Percentiles rank a stretch among this genome's conserved stretches.
Conservation (phyloP, 2,797 vertebrate genomes). For the Xiphophorus birchmanni region DNA sequence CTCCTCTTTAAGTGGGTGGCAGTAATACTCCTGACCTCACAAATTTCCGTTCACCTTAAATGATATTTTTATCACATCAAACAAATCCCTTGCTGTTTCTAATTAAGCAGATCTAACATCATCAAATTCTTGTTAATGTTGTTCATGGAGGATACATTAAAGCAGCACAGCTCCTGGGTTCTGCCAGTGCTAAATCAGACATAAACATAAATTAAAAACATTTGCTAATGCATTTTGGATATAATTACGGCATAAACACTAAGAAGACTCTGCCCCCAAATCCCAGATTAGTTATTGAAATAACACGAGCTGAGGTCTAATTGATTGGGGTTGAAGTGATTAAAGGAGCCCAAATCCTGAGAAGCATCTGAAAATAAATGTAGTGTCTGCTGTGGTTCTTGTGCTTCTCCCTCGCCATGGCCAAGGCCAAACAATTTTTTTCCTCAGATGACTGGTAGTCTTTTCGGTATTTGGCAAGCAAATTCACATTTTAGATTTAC, state of each 20-base stretch:
- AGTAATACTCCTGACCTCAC: constrained; percentile 14
- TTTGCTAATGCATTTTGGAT: constrained; percentile 58
- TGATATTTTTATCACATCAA: constrained; percentile 40
- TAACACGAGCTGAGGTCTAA: constrained; percentile 89
- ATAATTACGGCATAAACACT: constrained; percentile 70
- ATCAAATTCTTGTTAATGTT: constrained; percentile 38
- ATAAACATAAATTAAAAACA: constrained; percentile 41
- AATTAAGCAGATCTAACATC: constrained; percentile 32
- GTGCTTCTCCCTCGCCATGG: constrained; percentile 51
- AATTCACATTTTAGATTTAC: constrained; percentile 75
- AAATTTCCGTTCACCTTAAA: constrained; percentile 15
- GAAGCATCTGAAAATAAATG: constrained; percentile 69
- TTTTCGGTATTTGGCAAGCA: constrained; percentile 67
- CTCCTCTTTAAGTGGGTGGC: neutral
- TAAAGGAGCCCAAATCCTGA: constrained; percentile 84
- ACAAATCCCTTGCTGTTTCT: constrained; percentile 33
- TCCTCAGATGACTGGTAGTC: constrained; percentile 52
- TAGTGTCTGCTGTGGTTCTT: constrained; percentile 26
- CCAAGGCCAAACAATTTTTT: constrained; percentile 49
- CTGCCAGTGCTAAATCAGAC: constrained; percentile 41
- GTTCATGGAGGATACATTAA: constrained; percentile 28
- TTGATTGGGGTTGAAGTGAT: constrained; percentile 89
- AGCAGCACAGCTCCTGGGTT: constrained; percentile 25
- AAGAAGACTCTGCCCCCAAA: constrained; percentile 77
- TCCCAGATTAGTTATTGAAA: constrained; percentile 85